A percentile compares a stretch with the other conserved stretches of the same genome.
These are phyloP conservation scores for Metacarcinus magister DNA, from an alignment of 2,888 invertebrate species.

Conservation along the genomic window DNA sequence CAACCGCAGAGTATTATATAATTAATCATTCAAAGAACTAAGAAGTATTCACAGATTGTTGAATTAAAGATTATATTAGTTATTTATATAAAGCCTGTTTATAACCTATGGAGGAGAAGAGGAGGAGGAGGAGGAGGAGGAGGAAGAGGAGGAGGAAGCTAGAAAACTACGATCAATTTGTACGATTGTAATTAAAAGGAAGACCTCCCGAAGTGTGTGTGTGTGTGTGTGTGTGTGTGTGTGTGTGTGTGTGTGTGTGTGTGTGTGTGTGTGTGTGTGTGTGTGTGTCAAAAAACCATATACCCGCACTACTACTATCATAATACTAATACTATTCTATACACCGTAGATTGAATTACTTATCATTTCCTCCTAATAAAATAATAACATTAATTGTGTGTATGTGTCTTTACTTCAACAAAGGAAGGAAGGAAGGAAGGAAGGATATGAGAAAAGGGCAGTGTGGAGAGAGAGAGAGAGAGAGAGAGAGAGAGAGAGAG, in stretches of 20 bases:
- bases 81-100: background rate
- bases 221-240: slow-evolving; percentile 31
- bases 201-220: slow-evolving; percentile 10
- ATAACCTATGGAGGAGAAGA: background rate
- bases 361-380: too few species aligned
- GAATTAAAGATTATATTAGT: background rate
- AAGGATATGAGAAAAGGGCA: background rate
- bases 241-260: slow-evolving; percentile 10
- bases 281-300: background rate
- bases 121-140: background rate
- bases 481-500: background rate
- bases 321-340: too few species aligned
- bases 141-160: background rate
- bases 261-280: slow-evolving; percentile 2
- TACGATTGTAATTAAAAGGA: slow-evolving; percentile 46
- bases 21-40: background rate
- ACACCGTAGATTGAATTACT: too few species aligned
- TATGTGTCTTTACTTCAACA: too few species aligned
- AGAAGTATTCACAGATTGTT: background rate
- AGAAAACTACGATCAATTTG: slow-evolving; percentile 2
- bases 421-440: too few species aligned
- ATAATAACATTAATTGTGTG: too few species aligned
- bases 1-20: background rate
- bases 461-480: background rate
- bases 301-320: background rate